A percentile compares a stretch with the other conserved stretches of the same genome.
Evolutionary conservation across 1,140 invertebrate genomes (phyloP).

Genomic region (Drosophila parabipectinata): DNA sequence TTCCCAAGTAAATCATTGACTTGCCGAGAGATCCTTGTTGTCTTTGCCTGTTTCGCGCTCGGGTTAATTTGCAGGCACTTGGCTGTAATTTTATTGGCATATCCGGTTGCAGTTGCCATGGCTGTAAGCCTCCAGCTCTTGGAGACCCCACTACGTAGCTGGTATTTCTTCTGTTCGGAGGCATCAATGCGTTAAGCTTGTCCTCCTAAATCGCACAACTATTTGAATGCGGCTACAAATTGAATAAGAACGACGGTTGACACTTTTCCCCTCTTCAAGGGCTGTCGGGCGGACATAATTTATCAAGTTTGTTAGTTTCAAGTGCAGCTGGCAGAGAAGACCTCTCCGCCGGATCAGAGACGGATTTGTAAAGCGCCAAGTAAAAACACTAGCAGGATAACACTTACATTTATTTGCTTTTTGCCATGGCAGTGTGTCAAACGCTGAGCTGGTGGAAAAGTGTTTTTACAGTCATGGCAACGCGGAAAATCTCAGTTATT

Average conservation of each 20-base stretch:
- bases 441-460: conserved; percentile 13
- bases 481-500: conserved; percentile 2
- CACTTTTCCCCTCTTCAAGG: conserved; percentile 49
- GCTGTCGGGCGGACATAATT: conserved; percentile 24
- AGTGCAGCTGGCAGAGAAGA: conserved; percentile 29
- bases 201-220: conserved; percentile 31
- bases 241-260: conserved; percentile 61
- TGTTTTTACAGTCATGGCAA: conserved; percentile 9
- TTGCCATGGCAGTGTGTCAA: conserved; percentile 23
- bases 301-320: conserved; percentile 42
- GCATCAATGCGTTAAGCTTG: conserved; percentile 62
- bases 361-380: conserved; percentile 43
- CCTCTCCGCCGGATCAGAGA: conserved; percentile 4
- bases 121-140: conserved; percentile 9
- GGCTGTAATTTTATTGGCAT: conserved; percentile 59
- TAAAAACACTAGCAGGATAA: conserved; percentile 17
- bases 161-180: conserved; percentile 40
- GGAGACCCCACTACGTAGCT: conserved; percentile 33
- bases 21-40: conserved; percentile 14
- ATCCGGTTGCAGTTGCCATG: conserved; percentile 32
- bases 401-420: conserved; percentile 52
- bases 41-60: conserved; percentile 40
- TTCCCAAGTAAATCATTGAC: conserved; percentile 17
- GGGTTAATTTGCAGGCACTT: conserved; percentile 64
- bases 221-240: conserved; percentile 54